Conservation (phyloP, 1,140 invertebrate genomes). For the Drosophila cardini region DNA sequence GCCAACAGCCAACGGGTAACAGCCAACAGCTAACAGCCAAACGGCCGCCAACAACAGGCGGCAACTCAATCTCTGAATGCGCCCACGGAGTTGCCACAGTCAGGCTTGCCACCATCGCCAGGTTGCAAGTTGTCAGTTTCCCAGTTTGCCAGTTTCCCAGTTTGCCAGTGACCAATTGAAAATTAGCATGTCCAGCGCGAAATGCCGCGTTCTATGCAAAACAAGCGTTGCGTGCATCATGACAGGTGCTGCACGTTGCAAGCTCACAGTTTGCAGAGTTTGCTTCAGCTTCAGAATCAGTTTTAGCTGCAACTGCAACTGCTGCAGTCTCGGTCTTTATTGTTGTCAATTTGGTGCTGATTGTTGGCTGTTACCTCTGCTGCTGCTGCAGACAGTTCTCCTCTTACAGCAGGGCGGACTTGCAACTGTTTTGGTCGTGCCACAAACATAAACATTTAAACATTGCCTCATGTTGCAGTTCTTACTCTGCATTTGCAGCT, state of each 20-base stretch:
- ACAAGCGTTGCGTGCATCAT: conserved; percentile 42
- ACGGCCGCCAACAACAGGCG: conserved; percentile 42
- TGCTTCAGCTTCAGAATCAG: conserved; percentile 58
- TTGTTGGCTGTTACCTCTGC: conserved; percentile 41
- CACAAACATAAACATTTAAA: conserved; percentile 7
- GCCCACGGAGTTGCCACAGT: conserved; percentile 29
- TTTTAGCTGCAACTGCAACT: conserved; percentile 44
- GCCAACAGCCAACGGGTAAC: conserved; percentile 14
- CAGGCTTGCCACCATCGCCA: conserved; percentile 36
- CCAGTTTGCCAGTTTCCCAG: conserved; percentile 31
- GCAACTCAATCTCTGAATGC: conserved; percentile 68
- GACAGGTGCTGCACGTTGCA: conserved; percentile 21
- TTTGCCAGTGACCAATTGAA: conserved; percentile 69
- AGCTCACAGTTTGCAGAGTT: neutral
- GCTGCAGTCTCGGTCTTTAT: conserved; percentile 52
- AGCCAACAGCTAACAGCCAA: conserved; percentile 36
- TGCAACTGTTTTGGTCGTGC: conserved; percentile 18
- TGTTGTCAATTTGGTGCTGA: conserved; percentile 76
- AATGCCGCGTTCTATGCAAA: conserved; percentile 43
- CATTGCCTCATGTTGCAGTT: neutral
- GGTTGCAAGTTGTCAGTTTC: conserved; percentile 1
- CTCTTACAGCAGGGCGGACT: neutral
- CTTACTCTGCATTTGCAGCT: too few species aligned
- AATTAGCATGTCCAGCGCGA: conserved; percentile 73
- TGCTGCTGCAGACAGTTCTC: too few species aligned